Base-by-base conservation (phyloP, 2,888 invertebrate genomes). In the Hypolimnas misippus region DNA sequence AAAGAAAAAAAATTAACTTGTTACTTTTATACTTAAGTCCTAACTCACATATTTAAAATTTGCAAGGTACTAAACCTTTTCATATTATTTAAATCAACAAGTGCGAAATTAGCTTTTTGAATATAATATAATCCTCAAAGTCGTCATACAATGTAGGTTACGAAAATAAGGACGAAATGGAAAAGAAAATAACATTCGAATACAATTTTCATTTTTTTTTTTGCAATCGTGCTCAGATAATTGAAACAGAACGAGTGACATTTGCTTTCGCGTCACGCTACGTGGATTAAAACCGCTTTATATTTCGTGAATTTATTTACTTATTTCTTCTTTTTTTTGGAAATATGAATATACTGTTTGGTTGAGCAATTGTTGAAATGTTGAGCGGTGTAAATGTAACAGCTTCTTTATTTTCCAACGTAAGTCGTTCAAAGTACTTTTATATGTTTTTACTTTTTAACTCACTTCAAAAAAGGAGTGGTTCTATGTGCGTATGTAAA, bases 181-280 rank as follows among this genome's bases (percentile, higher is more conserved):
- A 56, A 60, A 62, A 66, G 59, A 55, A 65, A 66, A 68, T 60
- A 49, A 49, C 29, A 66, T 63, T 63, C 62, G 56, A 63, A 54
- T 65, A 65, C 57, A 67, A 65, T 77, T 76, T 78, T 72, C 73
- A 76, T 78, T 74, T 74, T 76, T 81, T 75, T 42, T 42, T 42
- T 46, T 46, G 44, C 21, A 19, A 46, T 7, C 44, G 44, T 46
- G 72, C 73, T 69, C 68, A 72, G 76, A 76, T 82, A 82, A 84
- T 83, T 82, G 82, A 82, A 80, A 82, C 77, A 79, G 79, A 84
- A 78, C 76, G 80, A 76, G 74, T 76, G 75, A 76, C 77, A 82
- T 83, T 83, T 78, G 72, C 74, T 80, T 84, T 78, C 79, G 65
- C 74, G 79, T 82, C 84, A 84, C 84, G 84, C 82, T 77, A 82